A percentile compares a stretch with the other conserved stretches of the same genome.
These are phyloP conservation scores for Eupsilia transversa DNA, from an alignment of 2,888 invertebrate species.

Conservation along the genomic window DNA sequence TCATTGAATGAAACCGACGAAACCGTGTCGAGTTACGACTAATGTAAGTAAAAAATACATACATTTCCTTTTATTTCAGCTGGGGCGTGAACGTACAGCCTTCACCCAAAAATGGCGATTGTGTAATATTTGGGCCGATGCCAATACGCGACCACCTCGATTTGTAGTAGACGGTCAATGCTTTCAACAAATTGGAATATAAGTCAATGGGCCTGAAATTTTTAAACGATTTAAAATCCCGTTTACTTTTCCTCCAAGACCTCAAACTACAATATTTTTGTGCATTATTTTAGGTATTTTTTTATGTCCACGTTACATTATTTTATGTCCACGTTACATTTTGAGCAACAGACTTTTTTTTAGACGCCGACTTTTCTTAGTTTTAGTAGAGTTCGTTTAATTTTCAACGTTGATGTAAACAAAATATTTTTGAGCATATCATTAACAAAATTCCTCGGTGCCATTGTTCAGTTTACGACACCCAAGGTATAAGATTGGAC, in stretches of 20 bases:
- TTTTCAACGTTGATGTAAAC: background rate
- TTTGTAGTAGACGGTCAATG: slow-evolving; percentile 26
- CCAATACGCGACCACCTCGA: slow-evolving; percentile 40
- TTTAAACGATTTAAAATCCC: background rate
- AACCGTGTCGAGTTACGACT: slow-evolving; percentile 56
- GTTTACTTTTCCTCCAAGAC: background rate
- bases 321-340: background rate
- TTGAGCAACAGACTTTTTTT: background rate
- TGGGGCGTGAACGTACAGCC: slow-evolving; percentile 52
- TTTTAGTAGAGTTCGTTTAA: background rate
- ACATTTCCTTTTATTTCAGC: slow-evolving; percentile 58
- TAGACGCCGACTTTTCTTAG: background rate
- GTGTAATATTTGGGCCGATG: slow-evolving; percentile 59
- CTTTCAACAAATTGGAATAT: slow-evolving; percentile 39
- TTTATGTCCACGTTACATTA: too few species aligned
- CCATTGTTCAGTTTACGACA: slow-evolving; percentile 12
- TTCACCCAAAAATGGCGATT: slow-evolving; percentile 56
- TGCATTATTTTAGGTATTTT: too few species aligned
- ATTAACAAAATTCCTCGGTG: slow-evolving; percentile 10
- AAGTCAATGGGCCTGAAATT: slow-evolving; percentile 12
- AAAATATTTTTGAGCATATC: slow-evolving; percentile 4
- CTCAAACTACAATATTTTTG: background rate
- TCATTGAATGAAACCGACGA: slow-evolving; percentile 58
- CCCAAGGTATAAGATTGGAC: slow-evolving; percentile 13
- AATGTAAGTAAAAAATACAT: slow-evolving; percentile 56